Evolutionary conservation across 1,140 invertebrate genomes (phyloP), one percentile per base, ranked within the genome.

Genomic region (Drosophila lini): DNA sequence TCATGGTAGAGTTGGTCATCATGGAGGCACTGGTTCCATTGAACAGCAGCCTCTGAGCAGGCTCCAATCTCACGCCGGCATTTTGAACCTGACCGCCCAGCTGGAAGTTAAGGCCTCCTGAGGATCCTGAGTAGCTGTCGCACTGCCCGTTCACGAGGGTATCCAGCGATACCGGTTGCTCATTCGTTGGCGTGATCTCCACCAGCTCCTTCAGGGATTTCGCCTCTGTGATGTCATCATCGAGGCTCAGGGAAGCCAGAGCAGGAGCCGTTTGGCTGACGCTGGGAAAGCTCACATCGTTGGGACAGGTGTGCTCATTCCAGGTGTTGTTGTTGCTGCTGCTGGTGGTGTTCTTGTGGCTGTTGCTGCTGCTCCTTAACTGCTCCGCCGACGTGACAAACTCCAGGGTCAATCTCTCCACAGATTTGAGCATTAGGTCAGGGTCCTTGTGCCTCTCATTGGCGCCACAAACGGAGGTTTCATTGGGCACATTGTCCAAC

Each of bases 251-350:
- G 0, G 96, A 96, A 1, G 94, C 94, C 0, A 95, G 93, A 53
- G 96, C 91, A 1, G 96, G 96, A 0, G 95, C 94, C 36, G 95
- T 96, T 19, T 95, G 94, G 63, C 96, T 97, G 16, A 97, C 95
- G 44, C 95, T 97, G 0, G 96, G 96, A 86, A 96, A 97, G 0
- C 96, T 96, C 40, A 96, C 93, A 75, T 96, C 96, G 90, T 96
- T 96, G 1, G 95, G 95, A 52, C 94, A 95, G 11, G 94, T 94
- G 78, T 96, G 94, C 67, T 96, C 96, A 78, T 96, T 96, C 96
- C 96, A 97, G 0, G 96, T 96, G 78, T 96, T 95, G 62, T 93
- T 94, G 0, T 91, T 80, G 19, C 60, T 74, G 13, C 91, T 3
- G 25, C 60, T 74, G 13, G 91, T 3, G 86, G 92, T 38, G 22